phyloP scores from a whole-genome alignment of 1,140 invertebrate species.

The Drepana arcuata region DNA sequence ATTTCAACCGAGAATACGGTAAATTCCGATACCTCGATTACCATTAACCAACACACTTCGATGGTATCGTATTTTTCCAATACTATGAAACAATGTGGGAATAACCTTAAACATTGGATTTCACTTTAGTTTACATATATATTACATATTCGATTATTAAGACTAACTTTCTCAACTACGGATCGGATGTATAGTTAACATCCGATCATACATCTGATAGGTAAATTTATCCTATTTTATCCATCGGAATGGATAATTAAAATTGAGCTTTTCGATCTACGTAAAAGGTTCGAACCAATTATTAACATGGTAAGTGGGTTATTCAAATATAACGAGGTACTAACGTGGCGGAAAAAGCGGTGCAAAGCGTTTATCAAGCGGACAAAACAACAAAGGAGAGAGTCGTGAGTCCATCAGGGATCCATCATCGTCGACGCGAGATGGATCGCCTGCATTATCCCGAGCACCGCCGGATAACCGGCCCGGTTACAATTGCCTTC shows the following conservation, averaged over 20 bases:
- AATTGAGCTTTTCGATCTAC: no score
- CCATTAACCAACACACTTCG: slow-evolving; percentile 28
- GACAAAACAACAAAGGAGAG: slow-evolving; percentile 55
- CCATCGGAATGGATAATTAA: no score
- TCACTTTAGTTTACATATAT: no score
- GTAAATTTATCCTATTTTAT: no score
- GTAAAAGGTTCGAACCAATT: slow-evolving; percentile 30
- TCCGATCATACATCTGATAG: no score
- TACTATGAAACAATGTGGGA: no score
- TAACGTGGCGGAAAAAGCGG: slow-evolving; percentile 43
- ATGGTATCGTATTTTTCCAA: no score
- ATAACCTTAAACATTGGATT: no score
- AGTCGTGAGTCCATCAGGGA: slow-evolving; percentile 58
- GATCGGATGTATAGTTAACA: no score
- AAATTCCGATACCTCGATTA: slow-evolving; percentile 21
- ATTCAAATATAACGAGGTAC: slow-evolving; percentile 56
- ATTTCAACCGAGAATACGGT: slow-evolving; percentile 17
- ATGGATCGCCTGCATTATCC: slow-evolving; percentile 62
- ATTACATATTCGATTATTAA: no score
- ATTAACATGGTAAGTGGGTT: slow-evolving; percentile 40
- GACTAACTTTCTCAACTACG: no score
- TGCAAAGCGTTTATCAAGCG: slow-evolving; percentile 49
- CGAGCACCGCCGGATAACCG: slow-evolving; percentile 45
- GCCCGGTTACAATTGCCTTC: slow-evolving; percentile 41
- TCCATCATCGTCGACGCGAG: slow-evolving; percentile 56